Evolutionary conservation across 2,888 invertebrate species (phyloP).

Genomic region (Perdita meconis): DNA sequence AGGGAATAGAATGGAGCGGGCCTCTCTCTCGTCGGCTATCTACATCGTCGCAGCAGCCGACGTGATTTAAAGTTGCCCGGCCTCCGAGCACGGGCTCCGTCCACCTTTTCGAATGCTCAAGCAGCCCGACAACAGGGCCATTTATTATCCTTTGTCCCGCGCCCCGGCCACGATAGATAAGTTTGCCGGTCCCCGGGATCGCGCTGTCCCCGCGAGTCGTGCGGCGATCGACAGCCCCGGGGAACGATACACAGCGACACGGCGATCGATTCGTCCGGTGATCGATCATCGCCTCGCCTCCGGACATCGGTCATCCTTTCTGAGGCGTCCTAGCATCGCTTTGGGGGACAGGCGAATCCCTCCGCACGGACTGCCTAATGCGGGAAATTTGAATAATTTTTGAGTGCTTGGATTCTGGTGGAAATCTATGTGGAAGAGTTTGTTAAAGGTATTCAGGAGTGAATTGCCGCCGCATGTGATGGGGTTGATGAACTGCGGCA

Average conservation of each 20-base stretch:
- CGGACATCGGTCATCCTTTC: constrained; percentile 31
- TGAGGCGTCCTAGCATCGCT: constrained; percentile 13
- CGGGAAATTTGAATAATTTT: constrained; percentile 5
- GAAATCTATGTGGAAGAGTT: neutral
- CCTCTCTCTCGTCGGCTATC: constrained; percentile 47
- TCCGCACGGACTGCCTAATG: constrained; percentile 8
- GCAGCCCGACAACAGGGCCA: constrained; percentile 55
- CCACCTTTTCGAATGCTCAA: constrained; percentile 63
- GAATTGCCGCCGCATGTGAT: too few species aligned
- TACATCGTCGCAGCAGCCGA: constrained; percentile 51
- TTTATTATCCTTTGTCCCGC: constrained; percentile 73
- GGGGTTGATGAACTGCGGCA: too few species aligned
- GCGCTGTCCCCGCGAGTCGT: constrained; percentile 48
- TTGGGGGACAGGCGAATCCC: neutral
- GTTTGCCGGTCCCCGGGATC: constrained; percentile 47
- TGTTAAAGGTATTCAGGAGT: too few species aligned
- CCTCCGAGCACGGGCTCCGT: constrained; percentile 53
- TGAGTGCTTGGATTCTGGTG: too few species aligned
- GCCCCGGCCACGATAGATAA: constrained; percentile 63
- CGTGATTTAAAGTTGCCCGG: constrained; percentile 67
- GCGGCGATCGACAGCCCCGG: constrained; percentile 38
- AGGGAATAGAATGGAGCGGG: constrained; percentile 35
- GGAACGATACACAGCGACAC: constrained; percentile 42
- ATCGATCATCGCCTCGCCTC: constrained; percentile 64
- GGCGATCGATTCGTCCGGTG: constrained; percentile 49